Evolutionary conservation across 2,888 invertebrate species (phyloP).

Genomic region (Stenodera caucasica): DNA sequence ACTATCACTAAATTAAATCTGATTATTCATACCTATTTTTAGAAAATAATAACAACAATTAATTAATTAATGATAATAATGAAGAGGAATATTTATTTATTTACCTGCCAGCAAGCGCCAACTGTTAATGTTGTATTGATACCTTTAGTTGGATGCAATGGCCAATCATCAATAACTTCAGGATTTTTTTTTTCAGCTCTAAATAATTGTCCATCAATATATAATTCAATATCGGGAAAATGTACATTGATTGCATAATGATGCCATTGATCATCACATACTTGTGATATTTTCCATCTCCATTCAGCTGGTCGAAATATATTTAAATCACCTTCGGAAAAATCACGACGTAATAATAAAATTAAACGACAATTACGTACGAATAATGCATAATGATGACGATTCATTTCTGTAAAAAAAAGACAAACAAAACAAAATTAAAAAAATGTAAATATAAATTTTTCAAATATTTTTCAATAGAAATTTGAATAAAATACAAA

Average conservation of each 20-base stretch:
- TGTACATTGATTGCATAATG: conserved; percentile 94
- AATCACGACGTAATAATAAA: conserved; percentile 84
- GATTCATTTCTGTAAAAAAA: conserved; percentile 84
- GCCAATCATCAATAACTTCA: conserved; percentile 99
- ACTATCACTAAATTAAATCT: too few species aligned
- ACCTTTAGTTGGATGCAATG: conserved; percentile 92
- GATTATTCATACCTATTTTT: too few species aligned
- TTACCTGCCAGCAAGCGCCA: conserved; percentile 97
- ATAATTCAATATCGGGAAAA: conserved; percentile 86
- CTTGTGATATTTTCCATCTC: conserved; percentile 95
- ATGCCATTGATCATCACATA: conserved; percentile 99
- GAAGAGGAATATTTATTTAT: not conserved
- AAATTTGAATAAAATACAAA: too few species aligned
- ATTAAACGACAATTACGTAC: conserved; percentile 97
- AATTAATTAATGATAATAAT: too few species aligned
- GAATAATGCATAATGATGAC: conserved; percentile 97
- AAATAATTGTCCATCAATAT: conserved; percentile 81
- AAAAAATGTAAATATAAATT: too few species aligned
- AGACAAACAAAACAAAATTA: not conserved
- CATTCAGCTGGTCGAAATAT: conserved; percentile 98
- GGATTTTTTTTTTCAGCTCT: conserved; percentile 75
- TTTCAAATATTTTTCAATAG: too few species aligned
- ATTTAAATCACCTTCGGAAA: conserved; percentile 88
- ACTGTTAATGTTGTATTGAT: conserved; percentile 91
- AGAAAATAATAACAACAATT: too few species aligned